Conservation (phyloP, 2,797 vertebrate species). For the Cuculus canorus region DNA sequence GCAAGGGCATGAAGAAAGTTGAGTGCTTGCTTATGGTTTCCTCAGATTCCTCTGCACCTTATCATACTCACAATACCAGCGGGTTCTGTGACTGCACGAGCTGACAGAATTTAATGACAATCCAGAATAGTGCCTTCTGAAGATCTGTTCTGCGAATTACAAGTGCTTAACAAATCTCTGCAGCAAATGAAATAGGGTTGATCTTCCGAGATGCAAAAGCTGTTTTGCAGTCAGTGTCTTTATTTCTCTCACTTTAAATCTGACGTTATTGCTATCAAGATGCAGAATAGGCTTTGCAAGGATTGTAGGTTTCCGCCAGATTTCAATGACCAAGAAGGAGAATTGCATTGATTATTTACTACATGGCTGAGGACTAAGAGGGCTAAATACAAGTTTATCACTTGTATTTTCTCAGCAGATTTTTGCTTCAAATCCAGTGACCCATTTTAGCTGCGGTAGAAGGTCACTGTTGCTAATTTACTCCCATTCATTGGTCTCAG, state of each 20-base stretch:
- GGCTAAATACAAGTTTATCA: not conserved
- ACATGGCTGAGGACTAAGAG: not conserved
- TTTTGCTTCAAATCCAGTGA: constrained; percentile 26
- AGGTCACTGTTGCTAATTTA: constrained; percentile 26
- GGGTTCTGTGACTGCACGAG: constrained; percentile 41
- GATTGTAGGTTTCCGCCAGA: not conserved
- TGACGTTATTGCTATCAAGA: not conserved
- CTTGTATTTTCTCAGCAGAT: not conserved
- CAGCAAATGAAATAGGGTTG: not conserved
- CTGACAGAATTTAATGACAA: constrained; percentile 60
- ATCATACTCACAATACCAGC: constrained; percentile 44
- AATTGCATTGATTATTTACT: not conserved
- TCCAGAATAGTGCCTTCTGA: constrained; percentile 59
- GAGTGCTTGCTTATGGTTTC: constrained; percentile 42
- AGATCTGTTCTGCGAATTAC: constrained; percentile 46
- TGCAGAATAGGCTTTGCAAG: not conserved
- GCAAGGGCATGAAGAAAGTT: constrained; percentile 26
- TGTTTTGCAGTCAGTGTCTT: not conserved
- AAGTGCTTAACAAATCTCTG: constrained; percentile 43
- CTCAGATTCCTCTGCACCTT: constrained; percentile 55
- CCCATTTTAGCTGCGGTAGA: constrained; percentile 16
- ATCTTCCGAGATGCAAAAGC: not conserved
- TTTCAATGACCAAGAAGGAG: not conserved
- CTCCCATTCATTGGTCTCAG: constrained; percentile 15
- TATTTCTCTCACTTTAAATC: not conserved